A percentile compares a stretch with the other conserved stretches of the same genome.
phyloP scores from a whole-genome alignment of 2,113 vertebrate genomes.

The Chaenocephalus aceratus region DNA sequence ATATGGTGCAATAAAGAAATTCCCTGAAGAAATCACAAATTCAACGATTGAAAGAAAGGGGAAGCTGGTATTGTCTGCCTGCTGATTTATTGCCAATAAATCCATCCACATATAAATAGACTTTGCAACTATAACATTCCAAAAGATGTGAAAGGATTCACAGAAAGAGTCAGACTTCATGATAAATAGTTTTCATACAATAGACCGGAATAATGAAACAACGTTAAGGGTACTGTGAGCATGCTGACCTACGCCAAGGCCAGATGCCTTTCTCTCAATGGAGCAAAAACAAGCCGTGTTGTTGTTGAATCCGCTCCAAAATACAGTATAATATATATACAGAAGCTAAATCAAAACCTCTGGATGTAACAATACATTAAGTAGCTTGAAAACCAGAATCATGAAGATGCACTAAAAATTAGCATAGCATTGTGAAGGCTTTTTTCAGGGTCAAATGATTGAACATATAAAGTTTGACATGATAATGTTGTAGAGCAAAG shows the following conservation, averaged over 20 bases:
- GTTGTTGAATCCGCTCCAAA: too few relatives aligned
- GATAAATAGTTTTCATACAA: constrained; percentile 20
- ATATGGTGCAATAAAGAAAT: constrained; percentile 37
- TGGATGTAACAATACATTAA: neutral
- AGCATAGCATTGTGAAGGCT: constrained; percentile 5
- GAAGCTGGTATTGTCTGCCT: constrained; percentile 40
- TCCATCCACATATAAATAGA: constrained; percentile 49
- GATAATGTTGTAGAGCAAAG: neutral
- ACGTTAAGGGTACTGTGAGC: too few relatives aligned
- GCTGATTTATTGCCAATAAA: constrained; percentile 59
- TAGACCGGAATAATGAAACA: neutral
- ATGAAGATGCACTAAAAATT: neutral
- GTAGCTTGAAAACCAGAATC: neutral
- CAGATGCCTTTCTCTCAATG: too few relatives aligned
- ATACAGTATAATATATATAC: too few relatives aligned
- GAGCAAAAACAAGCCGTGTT: too few relatives aligned
- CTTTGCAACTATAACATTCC: constrained; percentile 29
- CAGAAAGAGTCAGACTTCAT: neutral
- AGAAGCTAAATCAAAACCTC: too few relatives aligned
- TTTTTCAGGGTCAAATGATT: neutral
- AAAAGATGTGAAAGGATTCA: constrained; percentile 22
- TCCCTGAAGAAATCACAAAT: constrained; percentile 48
- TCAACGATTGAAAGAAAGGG: constrained; percentile 23
- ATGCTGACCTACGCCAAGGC: too few relatives aligned
- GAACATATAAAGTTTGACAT: constrained; percentile 32